Percentiles rank a stretch among this genome's conserved stretches.
Conservation (phyloP, 2,888 invertebrate genomes). For the Rhogogaster chlorosoma region DNA sequence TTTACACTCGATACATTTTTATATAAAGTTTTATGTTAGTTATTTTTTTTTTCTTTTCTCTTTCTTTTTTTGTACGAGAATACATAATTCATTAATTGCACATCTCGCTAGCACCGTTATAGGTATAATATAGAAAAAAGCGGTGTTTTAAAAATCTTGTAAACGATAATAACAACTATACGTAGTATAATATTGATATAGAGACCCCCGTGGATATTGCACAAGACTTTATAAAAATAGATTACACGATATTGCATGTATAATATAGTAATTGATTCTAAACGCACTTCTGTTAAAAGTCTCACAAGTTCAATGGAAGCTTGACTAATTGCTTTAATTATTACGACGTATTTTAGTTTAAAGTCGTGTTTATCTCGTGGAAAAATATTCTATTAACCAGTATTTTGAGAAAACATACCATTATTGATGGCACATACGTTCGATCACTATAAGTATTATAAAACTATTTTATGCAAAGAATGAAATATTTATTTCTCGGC, state of each 20-base stretch:
- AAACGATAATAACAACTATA: conserved; percentile 21
- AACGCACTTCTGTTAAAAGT: background rate
- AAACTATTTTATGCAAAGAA: conserved; percentile 17
- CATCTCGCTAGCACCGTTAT: conserved; percentile 36
- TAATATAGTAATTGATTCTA: background rate
- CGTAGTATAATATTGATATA: background rate
- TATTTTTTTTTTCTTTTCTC: background rate
- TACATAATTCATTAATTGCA: conserved; percentile 35
- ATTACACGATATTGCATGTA: conserved; percentile 33
- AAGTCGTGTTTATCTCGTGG: background rate
- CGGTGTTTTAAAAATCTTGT: conserved; percentile 3
- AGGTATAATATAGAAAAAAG: background rate
- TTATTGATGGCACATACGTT: background rate
- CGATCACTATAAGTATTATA: background rate
- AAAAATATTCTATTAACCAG: conserved; percentile 26
- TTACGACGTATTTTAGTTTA: background rate
- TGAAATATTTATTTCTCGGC: background rate
- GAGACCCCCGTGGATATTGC: conserved; percentile 24
- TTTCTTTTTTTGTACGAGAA: background rate
- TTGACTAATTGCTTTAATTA: conserved; percentile 10
- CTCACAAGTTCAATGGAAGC: conserved; percentile 5
- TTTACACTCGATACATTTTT: background rate
- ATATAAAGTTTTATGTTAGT: background rate
- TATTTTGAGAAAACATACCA: background rate
- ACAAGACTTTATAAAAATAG: conserved; percentile 46